Base-by-base conservation (phyloP, 92 coral and sea anemone genomes). In the Isaurus tuberculatus region DNA sequence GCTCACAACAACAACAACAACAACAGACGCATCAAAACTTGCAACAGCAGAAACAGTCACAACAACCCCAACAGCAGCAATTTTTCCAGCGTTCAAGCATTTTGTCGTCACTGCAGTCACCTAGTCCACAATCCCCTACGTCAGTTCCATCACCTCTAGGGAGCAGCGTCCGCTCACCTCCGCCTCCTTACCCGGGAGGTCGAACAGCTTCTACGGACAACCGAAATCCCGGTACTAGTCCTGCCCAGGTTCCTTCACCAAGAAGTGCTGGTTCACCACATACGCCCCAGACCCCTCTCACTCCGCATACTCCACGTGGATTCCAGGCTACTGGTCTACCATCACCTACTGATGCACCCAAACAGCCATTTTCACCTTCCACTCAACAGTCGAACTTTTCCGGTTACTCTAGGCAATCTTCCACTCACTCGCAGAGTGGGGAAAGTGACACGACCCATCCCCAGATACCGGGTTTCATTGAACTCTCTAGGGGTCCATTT, bases 251-350 rank as follows among this genome's bases (percentile, higher is more conserved):
- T 46, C 98, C 98, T 13, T 95, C 98, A 16, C 98, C 98, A n/a
- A 93, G 95, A 30, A 95, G 92, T 70, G 90, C 95, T 20, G 95
- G 95, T 6, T 95, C 99, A 46, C 99, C 98, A 1, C 98, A 95
- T 37, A 95, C 98, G 34, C 98, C 98, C 5, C 96, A 93, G 84
- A 94, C 98, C 8, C 97, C 97, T 16, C 90, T 88, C 73, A 91
- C 95, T 26, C 98, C 98, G 8, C 98, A 91, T 71, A 90, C 98
- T 55, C 94, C 97, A 8, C 86, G 92, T 27, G 84, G 89, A 15
- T 77, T 77, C 32, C 90, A 93, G n/a, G 86, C 93, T 29, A 83
- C 91, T 22, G 89, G 95, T 75, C 95, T 89, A 31, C 92, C 99
- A 2, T 97, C 99, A n/a, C 99, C 99, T n/a, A 92, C 88, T 32